phyloP scores from a whole-genome alignment of 2,888 invertebrate species.

The Apeira syringaria region DNA sequence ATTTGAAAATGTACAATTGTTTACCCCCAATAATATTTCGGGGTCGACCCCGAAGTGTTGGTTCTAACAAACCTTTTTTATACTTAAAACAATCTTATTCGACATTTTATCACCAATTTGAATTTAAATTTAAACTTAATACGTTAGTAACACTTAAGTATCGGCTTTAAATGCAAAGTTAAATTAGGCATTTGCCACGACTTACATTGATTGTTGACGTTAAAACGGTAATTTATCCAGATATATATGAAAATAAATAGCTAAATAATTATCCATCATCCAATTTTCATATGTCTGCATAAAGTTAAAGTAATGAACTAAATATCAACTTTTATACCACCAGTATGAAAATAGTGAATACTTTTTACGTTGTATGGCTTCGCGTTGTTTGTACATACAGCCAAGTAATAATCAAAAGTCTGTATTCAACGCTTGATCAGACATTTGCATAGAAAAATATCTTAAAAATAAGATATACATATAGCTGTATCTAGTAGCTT shows the following conservation, averaged over 20 bases:
- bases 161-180: conserved; percentile 12
- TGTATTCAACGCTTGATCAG: conserved; percentile 4
- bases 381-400: neutral
- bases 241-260: too few species aligned
- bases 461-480: conserved; percentile 43
- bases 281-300: too few species aligned
- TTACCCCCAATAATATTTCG: neutral
- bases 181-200: conserved; percentile 12
- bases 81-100: neutral
- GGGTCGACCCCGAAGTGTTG: neutral
- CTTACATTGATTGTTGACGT: conserved; percentile 29
- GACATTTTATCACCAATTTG: conserved; percentile 4
- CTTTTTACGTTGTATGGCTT: neutral
- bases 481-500: conserved; percentile 64
- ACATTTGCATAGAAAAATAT: conserved; percentile 7
- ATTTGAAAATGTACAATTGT: neutral
- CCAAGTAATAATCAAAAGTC: neutral
- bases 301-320: too few species aligned
- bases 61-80: too few species aligned
- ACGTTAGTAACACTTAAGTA: conserved; percentile 17
- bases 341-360: too few species aligned
- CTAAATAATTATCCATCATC: too few species aligned
- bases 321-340: too few species aligned
- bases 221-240: too few species aligned
- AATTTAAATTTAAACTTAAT: neutral